Percentiles rank a stretch among this genome's conserved stretches.
Conservation (phyloP, 2,888 invertebrate species). For the Caenorhabditis sp. region DNA sequence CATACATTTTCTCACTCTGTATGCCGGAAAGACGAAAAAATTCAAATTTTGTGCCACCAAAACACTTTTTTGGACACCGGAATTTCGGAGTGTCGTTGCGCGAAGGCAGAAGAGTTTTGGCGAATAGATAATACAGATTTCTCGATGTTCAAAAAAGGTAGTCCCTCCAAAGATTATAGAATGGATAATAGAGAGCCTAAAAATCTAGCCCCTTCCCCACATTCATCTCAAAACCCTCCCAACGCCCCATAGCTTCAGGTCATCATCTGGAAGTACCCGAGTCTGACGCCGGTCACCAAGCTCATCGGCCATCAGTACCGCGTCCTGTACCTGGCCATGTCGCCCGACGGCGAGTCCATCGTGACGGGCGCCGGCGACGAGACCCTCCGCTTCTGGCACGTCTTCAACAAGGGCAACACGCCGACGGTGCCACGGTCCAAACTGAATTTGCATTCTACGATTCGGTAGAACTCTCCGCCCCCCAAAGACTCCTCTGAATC, state of each 20-base stretch:
- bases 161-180: too few relatives aligned
- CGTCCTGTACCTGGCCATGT: conserved; percentile 95
- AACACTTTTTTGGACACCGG: too few relatives aligned
- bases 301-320: conserved; percentile 96
- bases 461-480: conserved; percentile 63
- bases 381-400: conserved; percentile 98
- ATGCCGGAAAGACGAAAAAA: too few relatives aligned
- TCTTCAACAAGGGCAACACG: conserved; percentile 90
- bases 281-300: conserved; percentile 96
- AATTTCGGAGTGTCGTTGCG: too few relatives aligned
- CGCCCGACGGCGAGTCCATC: conserved; percentile 98
- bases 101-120: too few relatives aligned
- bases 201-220: background rate
- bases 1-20: too few relatives aligned
- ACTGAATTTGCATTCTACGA: conserved; percentile 72
- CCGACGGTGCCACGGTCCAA: conserved; percentile 69
- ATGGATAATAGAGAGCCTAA: background rate
- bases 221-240: background rate
- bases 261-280: conserved; percentile 98
- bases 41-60: too few relatives aligned
- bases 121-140: too few relatives aligned
- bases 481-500: too few relatives aligned
- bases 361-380: conserved; percentile 99
- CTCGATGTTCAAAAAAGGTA: too few relatives aligned
- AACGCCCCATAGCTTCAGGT: conserved; percentile 85